These are phyloP conservation scores for Neomonachus schauinslandi DNA, from an alignment of 2,113 vertebrate genomes.

Conservation along the genomic window DNA sequence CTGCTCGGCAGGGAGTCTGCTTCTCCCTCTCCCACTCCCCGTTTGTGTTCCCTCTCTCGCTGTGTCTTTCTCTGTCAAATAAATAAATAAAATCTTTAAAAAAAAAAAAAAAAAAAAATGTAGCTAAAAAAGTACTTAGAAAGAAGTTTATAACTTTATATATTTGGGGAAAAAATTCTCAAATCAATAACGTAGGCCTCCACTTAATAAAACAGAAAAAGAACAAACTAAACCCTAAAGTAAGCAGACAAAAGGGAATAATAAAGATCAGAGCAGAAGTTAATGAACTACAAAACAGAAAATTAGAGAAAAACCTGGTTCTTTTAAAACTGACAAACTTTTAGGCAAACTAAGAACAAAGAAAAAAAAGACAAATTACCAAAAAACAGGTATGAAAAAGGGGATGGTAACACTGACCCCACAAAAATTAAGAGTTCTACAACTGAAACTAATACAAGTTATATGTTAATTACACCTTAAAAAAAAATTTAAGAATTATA, in stretches of 20 bases:
- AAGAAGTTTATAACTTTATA: neutral
- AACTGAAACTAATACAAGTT: neutral
- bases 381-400: constrained; percentile 7
- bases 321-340: neutral
- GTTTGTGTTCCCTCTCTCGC: too few relatives aligned
- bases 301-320: neutral
- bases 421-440: neutral
- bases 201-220: neutral
- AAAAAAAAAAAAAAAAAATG: neutral
- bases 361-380: neutral
- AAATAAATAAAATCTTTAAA: too few relatives aligned
- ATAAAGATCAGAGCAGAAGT: neutral
- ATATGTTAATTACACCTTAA: neutral
- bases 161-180: neutral
- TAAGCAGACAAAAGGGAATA: neutral
- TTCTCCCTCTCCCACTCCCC: neutral
- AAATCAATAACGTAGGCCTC: neutral
- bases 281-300: neutral
- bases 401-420: neutral
- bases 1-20: neutral
- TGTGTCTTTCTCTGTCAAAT: too few relatives aligned
- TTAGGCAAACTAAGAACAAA: neutral
- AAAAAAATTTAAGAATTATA: neutral
- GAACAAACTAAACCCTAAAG: neutral
- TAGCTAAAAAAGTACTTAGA: neutral